Conservation (phyloP, 1,140 invertebrate genomes). For the Melitaea cinxia region DNA sequence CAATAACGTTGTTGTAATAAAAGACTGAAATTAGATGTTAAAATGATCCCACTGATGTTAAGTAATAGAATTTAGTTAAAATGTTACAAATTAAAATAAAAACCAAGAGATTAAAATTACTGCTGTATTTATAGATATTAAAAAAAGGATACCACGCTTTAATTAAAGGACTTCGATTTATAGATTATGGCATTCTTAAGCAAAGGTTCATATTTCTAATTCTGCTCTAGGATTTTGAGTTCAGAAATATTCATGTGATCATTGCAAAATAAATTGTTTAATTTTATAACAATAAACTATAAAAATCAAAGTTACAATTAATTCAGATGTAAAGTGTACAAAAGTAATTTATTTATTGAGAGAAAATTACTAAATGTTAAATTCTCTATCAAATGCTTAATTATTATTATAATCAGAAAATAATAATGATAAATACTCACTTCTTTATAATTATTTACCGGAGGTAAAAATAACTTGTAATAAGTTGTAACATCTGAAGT, state of each 20-base stretch:
- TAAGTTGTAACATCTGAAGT: constrained; percentile 48
- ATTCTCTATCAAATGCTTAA: constrained; percentile 64
- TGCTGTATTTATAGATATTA: neutral
- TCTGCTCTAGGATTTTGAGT: constrained; percentile 31
- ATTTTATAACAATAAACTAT: neutral
- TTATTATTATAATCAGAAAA: constrained; percentile 36
- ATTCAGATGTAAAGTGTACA: constrained; percentile 32
- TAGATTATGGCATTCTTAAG: neutral
- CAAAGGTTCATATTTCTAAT: neutral
- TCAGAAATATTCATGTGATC: constrained; percentile 15
- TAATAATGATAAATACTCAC: constrained; percentile 61
- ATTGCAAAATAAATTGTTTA: constrained; percentile 6
- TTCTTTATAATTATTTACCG: constrained; percentile 54
- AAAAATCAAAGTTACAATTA: constrained; percentile 1
- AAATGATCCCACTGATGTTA: constrained; percentile 38
- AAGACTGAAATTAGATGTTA: constrained; percentile 68
- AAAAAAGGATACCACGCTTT: neutral
- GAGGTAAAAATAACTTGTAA: constrained; percentile 43
- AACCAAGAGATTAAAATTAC: constrained; percentile 3
- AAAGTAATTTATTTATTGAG: constrained; percentile 42
- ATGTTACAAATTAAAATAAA: constrained; percentile 12
- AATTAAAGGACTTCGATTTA: neutral
- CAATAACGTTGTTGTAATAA: constrained; percentile 37
- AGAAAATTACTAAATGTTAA: constrained; percentile 30
- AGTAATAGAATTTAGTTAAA: constrained; percentile 25